These are phyloP conservation scores for Penaeus chinensis DNA, from an alignment of 1,140 invertebrate genomes.

Conservation along the genomic window DNA sequence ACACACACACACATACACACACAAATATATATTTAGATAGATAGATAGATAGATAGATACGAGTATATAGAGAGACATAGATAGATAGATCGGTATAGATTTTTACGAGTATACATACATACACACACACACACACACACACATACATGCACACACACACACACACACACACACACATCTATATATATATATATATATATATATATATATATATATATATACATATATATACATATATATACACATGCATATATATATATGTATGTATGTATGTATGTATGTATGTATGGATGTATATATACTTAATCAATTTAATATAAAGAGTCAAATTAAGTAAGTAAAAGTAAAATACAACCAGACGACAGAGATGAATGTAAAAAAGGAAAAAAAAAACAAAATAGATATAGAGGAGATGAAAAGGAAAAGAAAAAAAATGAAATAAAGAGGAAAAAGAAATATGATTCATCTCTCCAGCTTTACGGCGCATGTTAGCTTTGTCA, in stretches of 20 bases:
- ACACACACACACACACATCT: not conserved
- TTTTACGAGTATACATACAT: conserved; percentile 3
- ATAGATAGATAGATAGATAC: not conserved
- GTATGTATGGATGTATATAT: not conserved
- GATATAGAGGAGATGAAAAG: too few relatives aligned
- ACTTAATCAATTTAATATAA: too few relatives aligned
- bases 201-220: conserved; percentile 9
- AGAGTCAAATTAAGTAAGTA: too few relatives aligned
- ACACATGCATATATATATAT: conserved; percentile 15
- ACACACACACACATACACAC: not conserved
- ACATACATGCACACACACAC: conserved; percentile 16
- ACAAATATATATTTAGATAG: conserved; percentile 4
- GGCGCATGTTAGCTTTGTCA: too few relatives aligned
- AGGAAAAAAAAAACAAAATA: not conserved
- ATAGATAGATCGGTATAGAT: conserved; percentile 11
- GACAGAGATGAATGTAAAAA: not conserved
- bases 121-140: conserved; percentile 3
- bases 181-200: conserved; percentile 11
- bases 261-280: conserved; percentile 29
- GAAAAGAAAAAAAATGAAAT: not conserved
- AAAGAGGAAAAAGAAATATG: not conserved
- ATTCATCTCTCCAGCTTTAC: too few relatives aligned
- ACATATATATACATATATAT: conserved; percentile 21
- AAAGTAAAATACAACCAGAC: not conserved
- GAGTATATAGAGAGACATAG: not conserved